Evolutionary conservation across 2,113 vertebrate genomes (phyloP).

Genomic region (Spea bombifrons): DNA sequence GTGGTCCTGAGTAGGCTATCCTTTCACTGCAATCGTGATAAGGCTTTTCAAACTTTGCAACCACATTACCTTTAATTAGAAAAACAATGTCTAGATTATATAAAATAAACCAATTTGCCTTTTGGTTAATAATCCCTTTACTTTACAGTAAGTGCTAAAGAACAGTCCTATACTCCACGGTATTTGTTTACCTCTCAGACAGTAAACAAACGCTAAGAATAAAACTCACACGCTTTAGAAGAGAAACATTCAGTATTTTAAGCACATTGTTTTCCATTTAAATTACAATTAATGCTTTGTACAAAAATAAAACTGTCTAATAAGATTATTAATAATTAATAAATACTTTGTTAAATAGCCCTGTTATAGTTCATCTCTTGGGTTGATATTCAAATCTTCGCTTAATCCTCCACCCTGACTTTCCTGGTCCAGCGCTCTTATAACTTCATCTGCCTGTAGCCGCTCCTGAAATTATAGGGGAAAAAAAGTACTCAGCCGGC

Average conservation of each 20-base stretch:
- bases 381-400: constrained; percentile 77
- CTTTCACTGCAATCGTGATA: no score
- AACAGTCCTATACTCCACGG: no score
- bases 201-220: not conserved
- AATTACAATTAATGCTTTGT: constrained; percentile 74
- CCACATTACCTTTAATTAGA: no score
- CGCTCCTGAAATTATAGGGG: constrained; percentile 72
- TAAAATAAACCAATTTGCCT: no score
- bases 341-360: constrained; percentile 76
- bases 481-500: not conserved
- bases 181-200: no score
- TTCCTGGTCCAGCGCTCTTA: constrained; percentile 76
- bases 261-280: constrained; percentile 53
- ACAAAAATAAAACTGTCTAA: constrained; percentile 93
- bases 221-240: constrained; percentile 3
- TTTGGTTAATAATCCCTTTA: no score
- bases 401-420: constrained; percentile 55
- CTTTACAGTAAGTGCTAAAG: no score
- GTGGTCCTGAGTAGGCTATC: no score
- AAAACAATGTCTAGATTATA: no score
- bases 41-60: no score
- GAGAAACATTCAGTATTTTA: constrained; percentile 32
- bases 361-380: constrained; percentile 88
- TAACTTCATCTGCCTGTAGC: constrained; percentile 91
- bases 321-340: constrained; percentile 85